Base-by-base conservation (phyloP, 1,140 invertebrate species). In the Atta cephalotes region DNA sequence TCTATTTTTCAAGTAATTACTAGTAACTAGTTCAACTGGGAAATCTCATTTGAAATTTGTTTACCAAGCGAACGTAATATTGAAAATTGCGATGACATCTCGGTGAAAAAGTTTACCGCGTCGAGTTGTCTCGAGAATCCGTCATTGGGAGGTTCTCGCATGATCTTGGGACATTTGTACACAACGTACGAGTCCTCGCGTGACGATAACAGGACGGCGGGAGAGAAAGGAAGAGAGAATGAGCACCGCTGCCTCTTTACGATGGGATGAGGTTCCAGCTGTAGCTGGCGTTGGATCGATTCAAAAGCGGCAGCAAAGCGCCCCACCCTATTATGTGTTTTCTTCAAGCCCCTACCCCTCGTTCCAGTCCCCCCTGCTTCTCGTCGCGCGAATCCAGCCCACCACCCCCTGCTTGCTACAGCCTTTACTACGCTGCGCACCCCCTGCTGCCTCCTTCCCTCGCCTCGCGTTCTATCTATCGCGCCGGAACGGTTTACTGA, bases 271-370 rank as follows among this genome's bases (percentile, higher is more conserved):
- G 90, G 84, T 89, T 93, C 90, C 91, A 93, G 90, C 92, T 93
- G 93, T 93, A 93, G 92, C 86, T 87, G 89, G 87, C 90, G 92
- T 92, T 90, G 93, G 94, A 95, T 95, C 94, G 94, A 95, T 95
- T 94, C 93, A 94, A 94, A 94, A 95, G 94, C 94, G 92, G 92
- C 93, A 94, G 92, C 92, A 91, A 91, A 93, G 86, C 93, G 93
- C 93, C 93, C 93, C 91, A 93, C 93, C 93, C 94, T 93, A 93
- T 93, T 94, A 94, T 94, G 91, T 92, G 88, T 93, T 94, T 94
- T 94, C 92, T 93, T 91, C 91, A 88, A 91, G 88, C 88, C 77
- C 90, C 89, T 87, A 88, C 87, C 92, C 85, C 92, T 85, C 86
- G 87, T 77, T 89, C 70, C 66, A 58, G 3, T 80, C 74, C 31